Base-by-base conservation (phyloP, 2,888 invertebrate species). In the Lagria hirta region DNA sequence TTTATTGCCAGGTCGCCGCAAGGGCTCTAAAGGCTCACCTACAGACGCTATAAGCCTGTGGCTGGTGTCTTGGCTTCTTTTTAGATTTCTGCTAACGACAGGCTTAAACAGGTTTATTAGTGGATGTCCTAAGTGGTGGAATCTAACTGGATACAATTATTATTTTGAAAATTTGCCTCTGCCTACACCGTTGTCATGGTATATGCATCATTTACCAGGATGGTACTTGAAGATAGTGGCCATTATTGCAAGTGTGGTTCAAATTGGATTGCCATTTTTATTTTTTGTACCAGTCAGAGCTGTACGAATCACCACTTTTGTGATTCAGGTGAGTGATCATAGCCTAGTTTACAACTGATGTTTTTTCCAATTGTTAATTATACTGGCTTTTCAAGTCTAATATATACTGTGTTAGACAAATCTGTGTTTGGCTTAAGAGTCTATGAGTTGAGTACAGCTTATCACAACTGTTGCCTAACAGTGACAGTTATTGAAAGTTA, bases 91-190 rank as follows among this genome's bases (percentile, higher is more conserved):
- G 73, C 83, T 88, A 65, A 80, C 84, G 2, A 80, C 80, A 3
- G 87, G 86, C 2, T 73, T 85, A 10, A 79, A 83, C 1, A 88
- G 88, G 67, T 71, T 88, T 21, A 77, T 79, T 21, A 82, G 82
- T 62, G 78, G 79, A 12, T 86, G 85, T 60, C 84, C 86, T 1
- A 76, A 82, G 18, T 88, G 88, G 88, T 88, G 88, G 87, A 79
- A 78, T 51, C 75, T 88, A 21, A 79, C 81, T 61, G 86, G 86
- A 42, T 65, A 84, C 26, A 75, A 74, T 49, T 75, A 80, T 51
- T 83, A 87, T 66, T 88, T 86, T 69, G 83, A 88, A 69, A 80
- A 83, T 1, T 82, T 86, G 74, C 84, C 84, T 57, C 72, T 88
- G 49, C 88, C 88, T 16, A 84, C 82, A 4, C 77, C 83, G 0